Base-by-base conservation (phyloP, 2,113 vertebrate genomes). In the Brachyhypopomus gauderio region DNA sequence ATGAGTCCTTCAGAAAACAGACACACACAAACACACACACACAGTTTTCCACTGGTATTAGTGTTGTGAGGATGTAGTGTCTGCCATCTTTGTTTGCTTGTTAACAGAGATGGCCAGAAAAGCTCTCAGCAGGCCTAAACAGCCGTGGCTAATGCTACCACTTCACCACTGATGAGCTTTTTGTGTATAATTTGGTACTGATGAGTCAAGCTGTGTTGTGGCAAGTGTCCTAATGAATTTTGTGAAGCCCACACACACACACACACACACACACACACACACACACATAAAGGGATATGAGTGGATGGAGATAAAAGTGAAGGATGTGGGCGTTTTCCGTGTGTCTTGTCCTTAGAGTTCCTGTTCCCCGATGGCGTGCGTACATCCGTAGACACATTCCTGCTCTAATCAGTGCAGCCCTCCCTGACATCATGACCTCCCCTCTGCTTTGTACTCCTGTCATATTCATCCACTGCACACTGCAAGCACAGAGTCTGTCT, bases 401-500 rank as follows among this genome's bases (percentile, higher is more conserved):
- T 36, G n/a, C 72, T 80, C 80, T 4, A 16, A 22, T 77, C 56
- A 45, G 58, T 72, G 34, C 58, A 38, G 25, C 59, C 66, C 36
- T 71, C 38, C 1, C 55, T n/a, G 22, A 45, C 56, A 62, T 19
- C 22, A 59, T 72, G 58, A 60, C 55, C 59, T 72, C 67, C 22
- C 23, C 72, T 19, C 8, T 0, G 36, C 76, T 70, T 71, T 78
- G 66, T 70, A 59, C 30, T 62, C 30, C 20, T 63, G 78, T 79
- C 56, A 79, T 72, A 30, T 22, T 72, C 52, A 72, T 80, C 58
- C 58, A 52, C 69, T 63, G 25, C 78, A 52, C 41, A 62, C 58
- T 72, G 78, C 69, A 41, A 30, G 48, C 78, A 70, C 34, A 70
- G 22, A 80, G 69, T 22, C 78, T 72, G 56, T 63, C 73, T 84